Evolutionary conservation across 2,113 vertebrate species (phyloP).

Genomic region (Charina bottae): DNA sequence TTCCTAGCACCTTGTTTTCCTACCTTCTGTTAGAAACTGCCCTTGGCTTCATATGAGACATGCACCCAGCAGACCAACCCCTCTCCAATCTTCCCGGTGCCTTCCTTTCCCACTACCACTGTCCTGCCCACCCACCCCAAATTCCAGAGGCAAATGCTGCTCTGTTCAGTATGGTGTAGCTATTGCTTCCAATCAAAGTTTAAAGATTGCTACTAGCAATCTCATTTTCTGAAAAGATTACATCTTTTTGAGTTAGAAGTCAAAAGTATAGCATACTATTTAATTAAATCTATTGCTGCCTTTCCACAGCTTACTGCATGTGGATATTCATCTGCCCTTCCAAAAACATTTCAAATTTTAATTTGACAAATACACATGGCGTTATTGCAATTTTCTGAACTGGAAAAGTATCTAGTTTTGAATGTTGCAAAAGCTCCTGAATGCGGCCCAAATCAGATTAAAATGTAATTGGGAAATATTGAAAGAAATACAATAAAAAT

Average conservation of each 20-base stretch:
- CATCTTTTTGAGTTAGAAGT: neutral
- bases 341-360: neutral
- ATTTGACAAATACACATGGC: neutral
- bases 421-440: neutral
- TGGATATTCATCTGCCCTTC: neutral
- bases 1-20: too few species aligned
- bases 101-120: too few species aligned
- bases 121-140: too few species aligned
- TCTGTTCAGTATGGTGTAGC: neutral
- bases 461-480: neutral
- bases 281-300: neutral
- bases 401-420: neutral
- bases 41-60: too few species aligned
- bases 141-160: neutral
- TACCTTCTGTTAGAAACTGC: too few species aligned
- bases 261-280: neutral
- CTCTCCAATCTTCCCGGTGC: too few species aligned
- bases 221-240: neutral
- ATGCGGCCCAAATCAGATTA: neutral
- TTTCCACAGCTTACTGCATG: neutral
- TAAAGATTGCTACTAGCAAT: neutral
- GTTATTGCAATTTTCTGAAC: neutral
- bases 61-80: too few species aligned
- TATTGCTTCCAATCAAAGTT: neutral
- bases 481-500: neutral